Base-by-base conservation (phyloP, 2,797 vertebrate genomes). In the Sternarchorhynchus goeldii region DNA sequence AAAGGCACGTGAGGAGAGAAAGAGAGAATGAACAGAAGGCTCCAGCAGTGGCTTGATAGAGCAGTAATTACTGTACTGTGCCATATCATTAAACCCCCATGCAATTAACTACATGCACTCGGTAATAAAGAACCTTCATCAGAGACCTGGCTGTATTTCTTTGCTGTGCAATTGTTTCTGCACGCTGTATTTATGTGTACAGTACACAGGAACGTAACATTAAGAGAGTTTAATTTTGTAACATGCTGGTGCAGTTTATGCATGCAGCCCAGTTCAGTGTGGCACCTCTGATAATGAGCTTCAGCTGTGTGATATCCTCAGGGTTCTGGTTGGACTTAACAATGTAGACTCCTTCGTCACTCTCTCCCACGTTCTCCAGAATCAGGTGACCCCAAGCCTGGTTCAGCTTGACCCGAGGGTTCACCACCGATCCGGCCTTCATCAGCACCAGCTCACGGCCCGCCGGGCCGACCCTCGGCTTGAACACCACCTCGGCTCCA, bases 261-360 rank as follows among this genome's bases (percentile, higher is more conserved):
- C 45, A 2, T 50, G 10, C 1, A 12, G 45, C 45, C 45, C 45
- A 12, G 3, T 2, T 2, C 14, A 12, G 3, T 3, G 45, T 50
- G 8, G 68, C 88, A 94, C 93, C 93, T 93, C 92, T 88, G 72
- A 94, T 91, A 20, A 82, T 84, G 4, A 94, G 91, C 1, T 1
- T 68, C n/a, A 89, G 83, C 58, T n/a, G 71, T 12, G 36, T 86
- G 77, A 85, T 4, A 0, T 90, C 68, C 0, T 88, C 82, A 0
- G 82, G 73, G 0, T 84, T 76, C 12, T 90, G 70, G 0, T 36
- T 84, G 53, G 90, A 86, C 75, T 86, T 91, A 70, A 94, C 45
- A 0, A 80, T 89, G 89, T 94, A 94, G 59, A 88, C 4, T 21
- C 93, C 93, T 86, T 93, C 91, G 2, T 94, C 92, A 0, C 18